Base-by-base conservation (phyloP, 1,140 invertebrate species). In the Lutraria rhynchaena region DNA sequence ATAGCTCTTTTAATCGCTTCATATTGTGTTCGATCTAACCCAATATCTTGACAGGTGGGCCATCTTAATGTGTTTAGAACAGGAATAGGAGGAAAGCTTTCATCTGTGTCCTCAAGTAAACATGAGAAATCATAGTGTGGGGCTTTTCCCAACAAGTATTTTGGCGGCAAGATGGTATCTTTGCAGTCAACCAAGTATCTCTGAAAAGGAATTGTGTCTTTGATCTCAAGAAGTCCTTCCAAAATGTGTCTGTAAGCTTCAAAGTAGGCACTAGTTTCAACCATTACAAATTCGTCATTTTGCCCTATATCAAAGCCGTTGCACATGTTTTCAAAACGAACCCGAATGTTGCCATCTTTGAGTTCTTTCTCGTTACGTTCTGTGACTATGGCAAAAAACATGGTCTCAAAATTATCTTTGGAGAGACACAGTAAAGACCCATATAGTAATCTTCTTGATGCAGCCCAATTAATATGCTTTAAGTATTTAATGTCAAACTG, bases 341-440 rank as follows among this genome's bases (percentile, higher is more conserved):
- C 71, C 44, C 85, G 83, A n/a, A 91, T 57, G n/a, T 84, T 58
- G 22, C 90, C 90, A 19, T 89, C 70, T 15, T 76, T 67, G 22
- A 91, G 67, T 27, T 86, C 74, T 29, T 86, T 74, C 24, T 91
- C 44, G 58, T 95, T 93, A 67, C 95, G 91, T 46, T 95, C 93
- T 3, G 92, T 86, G 33, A 96, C 94, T 1, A 94, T 95, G n/a
- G 94, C 96, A 83, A 96, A 94, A 53, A 95, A 90, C 41, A 96
- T 91, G 41, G 93, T 94, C 41, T 93, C 89, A 88, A 96, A 97
- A 65, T 95, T 93, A 87, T 96, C 94, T 17, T 85, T 92, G 0
- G 95, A 95, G 24, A 97, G 94, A 81, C 95, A 94, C 0, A 97
- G 84, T 22, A 97, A 90, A 0, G 95, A 95, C 0, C 96, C 96